Evolutionary conservation across 2,797 vertebrate genomes (phyloP).

Genomic region (Neoniphon sammara): DNA sequence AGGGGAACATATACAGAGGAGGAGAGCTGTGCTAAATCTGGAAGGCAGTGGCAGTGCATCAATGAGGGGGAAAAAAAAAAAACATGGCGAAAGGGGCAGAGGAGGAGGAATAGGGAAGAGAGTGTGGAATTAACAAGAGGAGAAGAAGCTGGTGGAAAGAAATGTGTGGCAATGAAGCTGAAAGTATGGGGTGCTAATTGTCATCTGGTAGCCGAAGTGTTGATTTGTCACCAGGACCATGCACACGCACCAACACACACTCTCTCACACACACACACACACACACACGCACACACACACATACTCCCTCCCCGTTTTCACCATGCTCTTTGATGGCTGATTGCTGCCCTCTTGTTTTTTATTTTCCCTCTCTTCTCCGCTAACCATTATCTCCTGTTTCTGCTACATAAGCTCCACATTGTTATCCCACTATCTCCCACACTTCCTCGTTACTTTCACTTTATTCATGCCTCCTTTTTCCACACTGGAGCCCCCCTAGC

Average conservation of each 20-base stretch:
- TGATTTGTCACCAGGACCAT: neutral
- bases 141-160: neutral
- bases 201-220: slow-evolving; percentile 6
- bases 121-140: neutral
- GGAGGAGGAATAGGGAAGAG: neutral
- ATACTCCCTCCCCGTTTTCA: slow-evolving; percentile 5
- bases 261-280: neutral
- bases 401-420: slow-evolving; percentile 1
- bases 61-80: slow-evolving; percentile 2
- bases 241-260: no score
- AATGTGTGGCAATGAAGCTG: neutral
- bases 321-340: neutral
- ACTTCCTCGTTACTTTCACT: slow-evolving; percentile 7
- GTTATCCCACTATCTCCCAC: slow-evolving; percentile 15
- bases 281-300: slow-evolving; percentile 12
- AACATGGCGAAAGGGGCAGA: slow-evolving; percentile 3
- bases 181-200: neutral
- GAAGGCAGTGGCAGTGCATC: slow-evolving; percentile 20
- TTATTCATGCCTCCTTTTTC: slow-evolving; percentile 12
- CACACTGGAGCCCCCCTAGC: neutral
- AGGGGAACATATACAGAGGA: slow-evolving; percentile 29
- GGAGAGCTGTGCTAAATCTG: slow-evolving; percentile 45
- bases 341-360: neutral
- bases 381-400: slow-evolving; percentile 7
- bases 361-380: neutral